Evolutionary conservation across 2,797 vertebrate genomes (phyloP).

Genomic region (Furcifer pardalis): DNA sequence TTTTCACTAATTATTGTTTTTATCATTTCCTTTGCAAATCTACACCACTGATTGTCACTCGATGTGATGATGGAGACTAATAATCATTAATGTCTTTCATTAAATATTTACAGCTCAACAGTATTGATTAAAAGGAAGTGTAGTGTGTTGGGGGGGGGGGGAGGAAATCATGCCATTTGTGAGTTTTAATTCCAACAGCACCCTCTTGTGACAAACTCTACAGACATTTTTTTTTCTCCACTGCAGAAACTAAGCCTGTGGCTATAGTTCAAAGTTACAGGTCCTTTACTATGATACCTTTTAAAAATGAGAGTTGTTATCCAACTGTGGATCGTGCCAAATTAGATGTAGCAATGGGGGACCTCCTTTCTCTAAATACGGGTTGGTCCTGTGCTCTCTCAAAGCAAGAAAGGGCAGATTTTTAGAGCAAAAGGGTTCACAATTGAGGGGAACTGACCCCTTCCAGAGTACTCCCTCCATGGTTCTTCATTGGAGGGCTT

Average conservation of each 20-base stretch:
- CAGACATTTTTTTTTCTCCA: conserved; percentile 31
- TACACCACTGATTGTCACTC: conserved; percentile 64
- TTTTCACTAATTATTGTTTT: conserved; percentile 75
- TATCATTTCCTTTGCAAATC: conserved; percentile 66
- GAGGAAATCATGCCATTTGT: neutral
- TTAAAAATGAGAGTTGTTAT: neutral
- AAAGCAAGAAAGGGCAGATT: neutral
- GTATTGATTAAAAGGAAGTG: conserved; percentile 61
- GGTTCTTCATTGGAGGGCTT: too few species aligned
- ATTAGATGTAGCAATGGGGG: neutral
- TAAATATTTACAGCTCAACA: conserved; percentile 70
- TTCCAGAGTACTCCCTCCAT: too few species aligned
- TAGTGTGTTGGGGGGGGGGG: too few species aligned
- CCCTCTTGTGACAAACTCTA: conserved; percentile 73
- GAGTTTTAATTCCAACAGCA: conserved; percentile 77
- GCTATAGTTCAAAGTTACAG: neutral
- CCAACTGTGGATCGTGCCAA: neutral
- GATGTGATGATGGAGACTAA: conserved; percentile 68
- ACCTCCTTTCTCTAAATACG: neutral
- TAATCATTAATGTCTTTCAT: conserved; percentile 76
- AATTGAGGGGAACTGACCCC: too few species aligned
- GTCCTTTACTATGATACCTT: conserved; percentile 35
- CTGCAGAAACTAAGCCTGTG: neutral
- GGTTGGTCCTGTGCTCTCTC: neutral
- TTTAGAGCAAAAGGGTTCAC: neutral